A percentile compares a stretch with the other conserved stretches of the same genome.
phyloP scores from a whole-genome alignment of 2,113 vertebrate genomes.

The Xyrauchen texanus region DNA sequence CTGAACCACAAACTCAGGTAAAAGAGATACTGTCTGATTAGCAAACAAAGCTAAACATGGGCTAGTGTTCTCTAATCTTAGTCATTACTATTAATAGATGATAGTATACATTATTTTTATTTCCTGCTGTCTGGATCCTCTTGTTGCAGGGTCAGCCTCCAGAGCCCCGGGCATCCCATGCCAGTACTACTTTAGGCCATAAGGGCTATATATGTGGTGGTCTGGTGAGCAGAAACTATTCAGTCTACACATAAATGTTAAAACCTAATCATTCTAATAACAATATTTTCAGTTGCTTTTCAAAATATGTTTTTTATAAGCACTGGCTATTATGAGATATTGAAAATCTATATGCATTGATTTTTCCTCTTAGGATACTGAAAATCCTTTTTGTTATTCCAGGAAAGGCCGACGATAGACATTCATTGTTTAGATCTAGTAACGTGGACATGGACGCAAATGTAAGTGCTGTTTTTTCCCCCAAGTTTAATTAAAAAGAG shows the following conservation, averaged over 20 bases:
- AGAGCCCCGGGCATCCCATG: constrained; percentile 66
- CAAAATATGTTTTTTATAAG: not conserved
- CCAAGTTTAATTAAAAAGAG: no score
- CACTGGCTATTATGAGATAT: no score
- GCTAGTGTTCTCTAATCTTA: not conserved
- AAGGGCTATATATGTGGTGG: constrained; percentile 92
- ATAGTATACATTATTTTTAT: not conserved
- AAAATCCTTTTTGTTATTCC: constrained; percentile 51
- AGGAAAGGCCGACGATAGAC: constrained; percentile 88
- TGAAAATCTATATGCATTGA: no score
- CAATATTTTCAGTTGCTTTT: not conserved
- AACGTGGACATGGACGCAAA: constrained; percentile 89
- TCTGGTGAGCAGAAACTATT: constrained; percentile 75
- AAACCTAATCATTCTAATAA: not conserved
- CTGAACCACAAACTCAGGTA: constrained; percentile 64
- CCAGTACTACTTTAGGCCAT: constrained; percentile 78
- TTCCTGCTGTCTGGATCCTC: not conserved
- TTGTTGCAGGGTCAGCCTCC: constrained; percentile 64
- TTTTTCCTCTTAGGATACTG: not conserved
- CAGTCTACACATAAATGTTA: not conserved
- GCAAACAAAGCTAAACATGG: not conserved
- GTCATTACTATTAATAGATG: not conserved
- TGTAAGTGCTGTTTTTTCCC: constrained; percentile 73
- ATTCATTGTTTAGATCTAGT: constrained; percentile 90
- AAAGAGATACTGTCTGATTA: not conserved